Percentiles rank a stretch among this genome's conserved stretches.
These are phyloP conservation scores for Mobula hypostoma DNA, from an alignment of 2,113 vertebrate species.

Conservation along the genomic window DNA sequence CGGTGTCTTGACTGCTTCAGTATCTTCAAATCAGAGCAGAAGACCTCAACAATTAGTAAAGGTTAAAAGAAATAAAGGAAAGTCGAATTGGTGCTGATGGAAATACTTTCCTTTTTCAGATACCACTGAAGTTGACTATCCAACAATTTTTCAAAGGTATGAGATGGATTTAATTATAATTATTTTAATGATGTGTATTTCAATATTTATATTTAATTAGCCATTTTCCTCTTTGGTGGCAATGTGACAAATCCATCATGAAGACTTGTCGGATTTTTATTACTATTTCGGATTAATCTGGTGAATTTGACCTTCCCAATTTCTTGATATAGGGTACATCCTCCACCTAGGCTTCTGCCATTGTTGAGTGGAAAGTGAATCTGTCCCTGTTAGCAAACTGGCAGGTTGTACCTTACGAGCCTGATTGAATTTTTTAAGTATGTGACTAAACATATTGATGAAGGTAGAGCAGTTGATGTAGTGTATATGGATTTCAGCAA, in stretches of 20 bases:
- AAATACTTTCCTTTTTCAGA: constrained; percentile 2
- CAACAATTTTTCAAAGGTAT: background rate
- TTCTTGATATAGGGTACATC: background rate
- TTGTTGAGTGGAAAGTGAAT: background rate
- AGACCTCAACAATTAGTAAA: background rate
- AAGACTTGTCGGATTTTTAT: background rate
- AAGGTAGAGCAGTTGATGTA: no score
- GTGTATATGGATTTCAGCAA: no score
- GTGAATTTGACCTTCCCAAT: background rate
- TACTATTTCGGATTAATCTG: background rate
- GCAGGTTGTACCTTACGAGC: no score
- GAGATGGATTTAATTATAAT: background rate
- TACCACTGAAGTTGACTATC: constrained; percentile 19
- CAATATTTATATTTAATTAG: background rate
- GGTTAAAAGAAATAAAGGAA: background rate
- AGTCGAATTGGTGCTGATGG: background rate
- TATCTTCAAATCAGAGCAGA: background rate
- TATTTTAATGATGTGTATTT: background rate
- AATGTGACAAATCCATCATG: background rate
- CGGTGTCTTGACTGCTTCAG: background rate
- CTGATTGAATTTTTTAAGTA: no score
- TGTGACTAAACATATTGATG: no score
- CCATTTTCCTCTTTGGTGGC: background rate
- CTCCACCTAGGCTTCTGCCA: background rate
- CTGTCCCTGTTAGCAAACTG: background rate